Percentiles rank a stretch among this genome's conserved stretches.
These are phyloP conservation scores for Cherax quadricarinatus DNA, from an alignment of 1,140 invertebrate genomes.

Conservation along the genomic window DNA sequence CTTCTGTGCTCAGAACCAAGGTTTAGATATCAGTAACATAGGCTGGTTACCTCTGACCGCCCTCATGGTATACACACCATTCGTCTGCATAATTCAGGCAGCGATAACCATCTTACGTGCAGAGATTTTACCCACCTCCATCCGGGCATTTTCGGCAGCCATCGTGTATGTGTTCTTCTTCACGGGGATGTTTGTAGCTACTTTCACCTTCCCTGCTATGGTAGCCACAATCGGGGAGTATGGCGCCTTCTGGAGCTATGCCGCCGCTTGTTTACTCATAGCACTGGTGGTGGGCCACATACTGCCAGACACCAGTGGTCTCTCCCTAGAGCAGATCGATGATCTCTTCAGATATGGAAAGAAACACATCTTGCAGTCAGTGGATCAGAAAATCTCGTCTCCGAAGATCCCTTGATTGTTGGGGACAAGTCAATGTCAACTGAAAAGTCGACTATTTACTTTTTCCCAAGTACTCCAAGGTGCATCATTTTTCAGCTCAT, in stretches of 20 bases:
- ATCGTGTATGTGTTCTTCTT: slow-evolving; percentile 64
- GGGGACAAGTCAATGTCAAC: not conserved
- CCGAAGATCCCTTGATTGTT: not conserved
- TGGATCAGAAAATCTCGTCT: not conserved
- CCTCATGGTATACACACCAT: slow-evolving; percentile 53
- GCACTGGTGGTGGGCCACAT: slow-evolving; percentile 28
- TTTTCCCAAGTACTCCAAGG: no score
- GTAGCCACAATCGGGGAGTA: slow-evolving; percentile 53
- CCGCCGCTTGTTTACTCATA: slow-evolving; percentile 34
- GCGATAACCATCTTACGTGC: slow-evolving; percentile 48
- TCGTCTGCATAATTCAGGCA: slow-evolving; percentile 36
- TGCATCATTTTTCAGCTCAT: not conserved
- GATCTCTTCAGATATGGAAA: slow-evolving; percentile 29
- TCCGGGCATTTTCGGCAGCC: slow-evolving; percentile 44
- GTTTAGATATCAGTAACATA: slow-evolving; percentile 13
- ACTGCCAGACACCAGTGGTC: slow-evolving; percentile 57
- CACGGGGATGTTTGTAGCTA: slow-evolving; percentile 46
- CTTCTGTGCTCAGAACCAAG: slow-evolving; percentile 50
- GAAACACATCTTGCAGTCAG: not conserved
- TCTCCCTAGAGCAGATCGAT: slow-evolving; percentile 65
- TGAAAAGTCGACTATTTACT: no score
- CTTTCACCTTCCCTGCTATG: slow-evolving; percentile 61
- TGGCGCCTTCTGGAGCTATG: slow-evolving; percentile 64
- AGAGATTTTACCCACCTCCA: slow-evolving; percentile 62
- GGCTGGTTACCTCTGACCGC: slow-evolving; percentile 62